Evolutionary conservation across 2,888 invertebrate species (phyloP).

Genomic region (Penaeus monodon): DNA sequence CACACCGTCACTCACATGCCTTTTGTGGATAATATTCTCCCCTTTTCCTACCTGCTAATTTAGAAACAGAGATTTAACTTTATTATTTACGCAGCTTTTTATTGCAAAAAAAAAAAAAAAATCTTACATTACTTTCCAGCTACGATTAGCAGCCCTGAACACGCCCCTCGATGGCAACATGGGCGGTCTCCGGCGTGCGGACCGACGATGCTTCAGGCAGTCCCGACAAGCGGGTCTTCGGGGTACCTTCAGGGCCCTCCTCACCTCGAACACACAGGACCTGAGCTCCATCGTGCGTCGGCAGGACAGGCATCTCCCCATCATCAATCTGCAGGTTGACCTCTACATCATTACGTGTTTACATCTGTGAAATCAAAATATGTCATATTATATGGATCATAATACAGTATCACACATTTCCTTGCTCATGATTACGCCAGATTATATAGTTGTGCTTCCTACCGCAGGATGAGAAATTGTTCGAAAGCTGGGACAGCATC

Average conservation of each 20-base stretch:
- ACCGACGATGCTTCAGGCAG: constrained; percentile 94
- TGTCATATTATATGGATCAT: neutral
- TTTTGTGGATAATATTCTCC: too few relatives aligned
- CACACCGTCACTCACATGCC: too few relatives aligned
- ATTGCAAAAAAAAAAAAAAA: too few relatives aligned
- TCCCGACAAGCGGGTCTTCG: constrained; percentile 87
- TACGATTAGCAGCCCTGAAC: constrained; percentile 92
- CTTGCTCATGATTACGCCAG: too few relatives aligned
- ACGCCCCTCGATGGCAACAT: constrained; percentile 90
- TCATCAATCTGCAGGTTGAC: constrained; percentile 81
- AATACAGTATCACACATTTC: too few relatives aligned
- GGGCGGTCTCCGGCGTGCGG: constrained; percentile 91
- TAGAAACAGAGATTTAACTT: too few relatives aligned
- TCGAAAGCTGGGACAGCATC: constrained; percentile 92
- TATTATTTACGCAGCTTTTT: too few relatives aligned
- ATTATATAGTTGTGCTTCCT: too few relatives aligned
- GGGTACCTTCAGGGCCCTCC: constrained; percentile 92
- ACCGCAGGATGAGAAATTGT: constrained; percentile 84
- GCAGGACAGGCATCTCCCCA: constrained; percentile 87
- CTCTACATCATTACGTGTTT: neutral
- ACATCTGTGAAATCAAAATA: neutral
- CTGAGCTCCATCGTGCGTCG: constrained; percentile 91
- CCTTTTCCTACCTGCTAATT: too few relatives aligned
- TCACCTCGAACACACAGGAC: constrained; percentile 91
- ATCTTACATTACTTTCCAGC: constrained; percentile 72